A percentile compares a stretch with the other conserved stretches of the same genome.
Conservation (phyloP, 2,888 invertebrate species). For the Nymphalis c-album region DNA sequence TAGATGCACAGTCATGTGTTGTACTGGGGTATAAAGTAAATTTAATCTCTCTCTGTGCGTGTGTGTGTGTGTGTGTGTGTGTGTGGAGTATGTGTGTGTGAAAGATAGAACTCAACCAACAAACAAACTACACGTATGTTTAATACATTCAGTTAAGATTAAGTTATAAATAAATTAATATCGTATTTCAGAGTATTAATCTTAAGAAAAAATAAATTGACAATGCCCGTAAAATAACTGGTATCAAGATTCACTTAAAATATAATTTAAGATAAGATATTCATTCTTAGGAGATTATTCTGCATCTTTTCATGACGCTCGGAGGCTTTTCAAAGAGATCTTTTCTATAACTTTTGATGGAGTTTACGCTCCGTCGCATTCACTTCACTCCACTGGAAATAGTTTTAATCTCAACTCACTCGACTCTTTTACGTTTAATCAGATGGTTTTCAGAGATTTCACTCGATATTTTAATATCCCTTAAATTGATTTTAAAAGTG, state of each 20-base stretch:
- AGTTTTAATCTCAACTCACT: constrained; percentile 34
- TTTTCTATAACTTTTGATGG: constrained; percentile 39
- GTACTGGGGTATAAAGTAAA: no score
- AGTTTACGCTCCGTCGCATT: constrained; percentile 35
- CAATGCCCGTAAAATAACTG: background rate
- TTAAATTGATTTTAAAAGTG: constrained; percentile 7
- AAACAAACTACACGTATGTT: no score
- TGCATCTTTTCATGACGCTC: constrained; percentile 10
- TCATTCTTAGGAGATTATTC: constrained; percentile 7
- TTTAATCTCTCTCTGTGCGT: no score
- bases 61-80: no score
- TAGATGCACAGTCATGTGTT: no score
- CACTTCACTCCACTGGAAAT: constrained; percentile 34
- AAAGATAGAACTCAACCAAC: no score
- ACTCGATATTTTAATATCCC: constrained; percentile 10
- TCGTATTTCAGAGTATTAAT: no score
- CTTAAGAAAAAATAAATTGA: no score
- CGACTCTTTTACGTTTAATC: constrained; percentile 27
- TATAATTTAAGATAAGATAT: constrained; percentile 6
- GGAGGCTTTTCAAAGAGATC: constrained; percentile 32
- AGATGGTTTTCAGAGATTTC: constrained; percentile 24
- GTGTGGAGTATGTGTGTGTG: no score
- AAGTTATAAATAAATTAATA: no score
- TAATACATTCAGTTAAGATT: no score
- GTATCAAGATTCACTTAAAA: constrained; percentile 5